Evolutionary conservation across 2,113 vertebrate genomes (phyloP).

Genomic region (Emydocephalus ijimae): DNA sequence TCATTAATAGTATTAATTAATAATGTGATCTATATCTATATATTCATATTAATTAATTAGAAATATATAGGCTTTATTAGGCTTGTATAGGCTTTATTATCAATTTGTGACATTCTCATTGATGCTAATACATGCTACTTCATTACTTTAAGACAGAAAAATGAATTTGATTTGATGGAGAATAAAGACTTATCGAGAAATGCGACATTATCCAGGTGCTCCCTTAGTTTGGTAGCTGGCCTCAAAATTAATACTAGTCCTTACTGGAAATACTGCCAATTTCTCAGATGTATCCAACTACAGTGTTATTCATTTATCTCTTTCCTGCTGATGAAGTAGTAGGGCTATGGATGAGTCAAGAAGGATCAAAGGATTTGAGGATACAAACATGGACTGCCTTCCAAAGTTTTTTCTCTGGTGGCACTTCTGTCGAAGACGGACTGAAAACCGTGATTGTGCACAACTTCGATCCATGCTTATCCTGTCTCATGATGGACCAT

Average conservation of each 20-base stretch:
- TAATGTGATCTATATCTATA: too few relatives aligned
- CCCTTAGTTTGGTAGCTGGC: background rate
- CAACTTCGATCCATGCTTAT: too few relatives aligned
- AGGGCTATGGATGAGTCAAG: background rate
- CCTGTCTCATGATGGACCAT: too few relatives aligned
- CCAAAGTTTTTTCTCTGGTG: background rate
- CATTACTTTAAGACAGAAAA: background rate
- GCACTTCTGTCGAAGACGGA: too few relatives aligned
- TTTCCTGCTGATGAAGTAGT: background rate
- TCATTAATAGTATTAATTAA: too few relatives aligned
- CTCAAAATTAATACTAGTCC: background rate
- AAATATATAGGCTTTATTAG: too few relatives aligned
- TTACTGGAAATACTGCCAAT: background rate
- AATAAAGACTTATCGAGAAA: background rate
- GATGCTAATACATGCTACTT: background rate
- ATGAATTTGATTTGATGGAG: background rate
- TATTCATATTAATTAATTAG: too few relatives aligned
- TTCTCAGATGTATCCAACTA: background rate
- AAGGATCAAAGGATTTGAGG: background rate
- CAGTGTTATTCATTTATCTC: background rate
- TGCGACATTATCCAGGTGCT: background rate
- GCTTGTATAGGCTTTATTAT: background rate
- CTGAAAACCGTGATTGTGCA: too few relatives aligned
- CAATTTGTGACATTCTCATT: slow-evolving; percentile 2
- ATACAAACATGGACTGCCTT: background rate